Evolutionary conservation across 2,888 invertebrate genomes (phyloP).

Genomic region (Linnaemya vulpina): DNA sequence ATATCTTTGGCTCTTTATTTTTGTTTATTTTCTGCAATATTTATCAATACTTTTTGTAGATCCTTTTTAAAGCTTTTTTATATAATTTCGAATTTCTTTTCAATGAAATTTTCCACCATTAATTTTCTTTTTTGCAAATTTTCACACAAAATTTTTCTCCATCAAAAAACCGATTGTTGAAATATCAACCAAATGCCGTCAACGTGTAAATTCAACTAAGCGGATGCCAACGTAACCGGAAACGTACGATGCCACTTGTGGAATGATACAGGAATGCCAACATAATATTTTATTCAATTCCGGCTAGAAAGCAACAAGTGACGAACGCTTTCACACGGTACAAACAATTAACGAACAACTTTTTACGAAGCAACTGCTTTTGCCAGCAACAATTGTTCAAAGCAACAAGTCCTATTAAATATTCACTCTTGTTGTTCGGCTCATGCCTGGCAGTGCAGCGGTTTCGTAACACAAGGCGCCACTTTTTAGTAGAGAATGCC

Average conservation of each 20-base stretch:
- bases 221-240: slow-evolving; percentile 77
- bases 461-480: slow-evolving; percentile 31
- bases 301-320: slow-evolving; percentile 70
- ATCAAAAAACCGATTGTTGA: slow-evolving; percentile 64
- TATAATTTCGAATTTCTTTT: slow-evolving; percentile 1
- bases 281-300: slow-evolving; percentile 49
- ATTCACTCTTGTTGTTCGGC: slow-evolving; percentile 50
- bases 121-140: slow-evolving; percentile 20
- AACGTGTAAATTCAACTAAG: slow-evolving; percentile 72
- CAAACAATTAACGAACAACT: slow-evolving; percentile 75
- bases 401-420: slow-evolving; percentile 70
- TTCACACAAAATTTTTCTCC: slow-evolving; percentile 3
- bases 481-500: slow-evolving; percentile 10
- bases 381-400: slow-evolving; percentile 45
- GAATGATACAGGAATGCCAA: slow-evolving; percentile 75
- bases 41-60: not conserved
- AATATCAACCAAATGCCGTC: slow-evolving; percentile 73
- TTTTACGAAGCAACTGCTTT: slow-evolving; percentile 54
- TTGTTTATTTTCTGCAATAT: not conserved
- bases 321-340: slow-evolving; percentile 64
- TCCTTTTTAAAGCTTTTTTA: not conserved
- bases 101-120: not conserved
- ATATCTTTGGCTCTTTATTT: not conserved
- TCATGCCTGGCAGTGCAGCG: slow-evolving; percentile 50
- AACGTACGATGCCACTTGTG: slow-evolving; percentile 80